Conservation (phyloP, 2,113 vertebrate genomes). For the Calyptomena viridis region DNA sequence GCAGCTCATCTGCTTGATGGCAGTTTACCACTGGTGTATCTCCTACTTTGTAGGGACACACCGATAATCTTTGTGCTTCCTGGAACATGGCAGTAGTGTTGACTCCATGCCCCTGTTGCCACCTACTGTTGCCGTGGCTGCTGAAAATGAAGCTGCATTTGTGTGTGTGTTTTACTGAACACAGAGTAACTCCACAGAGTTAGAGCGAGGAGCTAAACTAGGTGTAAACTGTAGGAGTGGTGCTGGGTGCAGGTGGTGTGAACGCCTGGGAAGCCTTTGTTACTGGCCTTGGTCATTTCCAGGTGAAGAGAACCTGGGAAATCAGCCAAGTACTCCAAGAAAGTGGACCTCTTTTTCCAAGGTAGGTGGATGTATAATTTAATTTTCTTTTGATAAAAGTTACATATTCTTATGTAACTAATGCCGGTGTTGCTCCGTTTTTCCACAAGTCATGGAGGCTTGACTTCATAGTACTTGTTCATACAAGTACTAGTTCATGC, state of each 20-base stretch:
- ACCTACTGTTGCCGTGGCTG: neutral
- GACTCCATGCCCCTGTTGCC: neutral
- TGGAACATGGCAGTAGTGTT: rapidly evolving
- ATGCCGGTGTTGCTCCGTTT: neutral
- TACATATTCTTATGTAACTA: neutral
- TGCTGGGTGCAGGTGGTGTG: neutral
- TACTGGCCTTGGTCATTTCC: neutral
- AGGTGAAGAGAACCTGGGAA: neutral
- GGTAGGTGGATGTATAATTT: neutral
- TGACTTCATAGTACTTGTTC: no score
- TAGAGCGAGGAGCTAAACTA: neutral
- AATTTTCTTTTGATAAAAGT: neutral
- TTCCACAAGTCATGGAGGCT: neutral
- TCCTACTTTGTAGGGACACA: neutral
- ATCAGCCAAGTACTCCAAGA: neutral
- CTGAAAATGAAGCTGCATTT: rapidly evolving
- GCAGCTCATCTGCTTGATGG: neutral
- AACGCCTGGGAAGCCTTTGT: neutral
- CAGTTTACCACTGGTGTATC: neutral
- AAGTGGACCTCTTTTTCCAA: neutral
- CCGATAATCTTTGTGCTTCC: neutral
- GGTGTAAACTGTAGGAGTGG: neutral
- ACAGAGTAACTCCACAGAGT: neutral
- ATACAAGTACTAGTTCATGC: no score
- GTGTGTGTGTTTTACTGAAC: neutral